These are phyloP conservation scores for Drosophila cardini DNA, from an alignment of 1,140 invertebrate species.

Conservation along the genomic window DNA sequence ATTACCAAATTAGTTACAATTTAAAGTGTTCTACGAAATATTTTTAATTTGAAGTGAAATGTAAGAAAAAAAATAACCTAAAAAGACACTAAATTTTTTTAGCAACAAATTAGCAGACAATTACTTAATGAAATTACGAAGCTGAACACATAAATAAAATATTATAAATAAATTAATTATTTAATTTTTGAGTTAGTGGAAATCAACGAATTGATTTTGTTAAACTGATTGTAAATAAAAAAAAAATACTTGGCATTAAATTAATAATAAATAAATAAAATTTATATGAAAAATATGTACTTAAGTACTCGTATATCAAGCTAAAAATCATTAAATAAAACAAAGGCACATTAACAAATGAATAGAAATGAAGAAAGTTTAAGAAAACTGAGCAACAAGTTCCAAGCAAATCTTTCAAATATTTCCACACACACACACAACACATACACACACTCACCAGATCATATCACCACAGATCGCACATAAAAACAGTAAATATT, in stretches of 20 bases:
- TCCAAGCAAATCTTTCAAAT: constrained; percentile 66
- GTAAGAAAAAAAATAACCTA: too few species aligned
- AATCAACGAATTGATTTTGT: constrained; percentile 22
- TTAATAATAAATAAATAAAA: constrained; percentile 29
- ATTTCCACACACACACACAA: constrained; percentile 37
- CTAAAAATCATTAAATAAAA: constrained; percentile 24
- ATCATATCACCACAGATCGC: constrained; percentile 27
- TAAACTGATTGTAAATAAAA: constrained; percentile 43
- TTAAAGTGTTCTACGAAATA: constrained; percentile 6
- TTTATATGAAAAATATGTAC: neutral
- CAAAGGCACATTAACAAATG: constrained; percentile 34
- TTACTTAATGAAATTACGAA: too few species aligned
- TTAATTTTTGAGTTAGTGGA: neutral
- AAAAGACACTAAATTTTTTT: too few species aligned
- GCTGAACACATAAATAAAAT: too few species aligned
- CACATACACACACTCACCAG: constrained; percentile 29
- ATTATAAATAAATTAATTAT: too few species aligned
- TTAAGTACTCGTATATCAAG: constrained; percentile 38
- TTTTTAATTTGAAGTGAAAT: constrained; percentile 4
- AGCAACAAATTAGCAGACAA: too few species aligned
- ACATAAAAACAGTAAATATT: constrained; percentile 66
- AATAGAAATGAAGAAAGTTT: neutral
- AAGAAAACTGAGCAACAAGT: constrained; percentile 56
- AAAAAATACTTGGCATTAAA: constrained; percentile 28
- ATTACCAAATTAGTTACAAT: constrained; percentile 6